Percentiles rank a stretch among this genome's conserved stretches.
Conservation (phyloP, 1,140 invertebrate genomes). For the Metaphire vulgaris region DNA sequence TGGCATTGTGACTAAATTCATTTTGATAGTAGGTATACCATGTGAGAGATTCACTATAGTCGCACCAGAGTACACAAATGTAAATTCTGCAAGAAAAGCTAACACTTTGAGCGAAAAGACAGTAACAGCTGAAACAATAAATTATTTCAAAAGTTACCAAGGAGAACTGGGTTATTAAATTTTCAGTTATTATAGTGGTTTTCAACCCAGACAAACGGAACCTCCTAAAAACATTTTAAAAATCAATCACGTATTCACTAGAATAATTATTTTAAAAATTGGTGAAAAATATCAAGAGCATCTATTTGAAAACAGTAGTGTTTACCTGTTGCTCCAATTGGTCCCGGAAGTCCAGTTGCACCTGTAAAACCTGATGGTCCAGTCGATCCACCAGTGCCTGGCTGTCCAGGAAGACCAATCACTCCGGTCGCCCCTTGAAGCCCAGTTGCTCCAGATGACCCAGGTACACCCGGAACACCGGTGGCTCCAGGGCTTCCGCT, state of each 20-base stretch:
- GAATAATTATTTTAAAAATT: no score
- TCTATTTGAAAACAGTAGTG: background rate
- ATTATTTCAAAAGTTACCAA: background rate
- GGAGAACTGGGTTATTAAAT: background rate
- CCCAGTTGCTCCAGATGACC: background rate
- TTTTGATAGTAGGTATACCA: no score
- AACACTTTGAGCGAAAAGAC: no score
- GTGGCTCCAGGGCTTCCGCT: background rate
- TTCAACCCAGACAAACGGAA: background rate
- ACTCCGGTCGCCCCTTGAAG: background rate
- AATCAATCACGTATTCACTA: no score
- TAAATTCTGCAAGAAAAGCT: no score
- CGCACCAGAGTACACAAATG: no score
- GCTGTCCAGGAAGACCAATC: background rate
- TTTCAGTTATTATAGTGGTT: background rate
- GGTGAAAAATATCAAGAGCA: background rate
- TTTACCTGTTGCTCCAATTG: background rate
- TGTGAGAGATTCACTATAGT: no score
- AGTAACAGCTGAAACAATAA: no score
- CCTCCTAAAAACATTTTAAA: no score
- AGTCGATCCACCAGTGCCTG: background rate
- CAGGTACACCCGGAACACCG: constrained; percentile 1
- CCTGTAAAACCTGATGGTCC: background rate
- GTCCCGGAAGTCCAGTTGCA: background rate
- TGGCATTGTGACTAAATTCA: no score